Conservation (phyloP, 35 echinoderm and acorn worm species). For the Lytechinus pictus region DNA sequence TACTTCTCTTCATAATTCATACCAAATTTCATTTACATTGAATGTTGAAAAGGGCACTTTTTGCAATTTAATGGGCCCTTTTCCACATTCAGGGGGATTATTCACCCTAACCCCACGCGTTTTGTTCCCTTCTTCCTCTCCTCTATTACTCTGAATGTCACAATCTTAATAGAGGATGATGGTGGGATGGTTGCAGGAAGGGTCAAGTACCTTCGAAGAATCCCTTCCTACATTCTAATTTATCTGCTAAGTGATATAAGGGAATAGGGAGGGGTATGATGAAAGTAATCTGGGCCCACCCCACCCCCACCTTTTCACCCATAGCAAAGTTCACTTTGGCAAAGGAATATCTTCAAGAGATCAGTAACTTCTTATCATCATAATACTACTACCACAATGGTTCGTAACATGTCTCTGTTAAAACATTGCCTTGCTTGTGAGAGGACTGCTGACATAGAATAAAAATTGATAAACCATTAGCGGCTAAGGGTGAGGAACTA, state of each 20-base stretch:
- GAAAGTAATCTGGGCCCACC: background rate
- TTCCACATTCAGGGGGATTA: too few relatives aligned
- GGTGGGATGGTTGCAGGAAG: background rate
- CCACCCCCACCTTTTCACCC: background rate
- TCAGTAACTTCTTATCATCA: background rate
- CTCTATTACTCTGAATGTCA: background rate
- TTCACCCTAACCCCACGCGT: too few relatives aligned
- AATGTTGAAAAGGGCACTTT: too few relatives aligned
- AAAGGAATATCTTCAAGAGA: background rate
- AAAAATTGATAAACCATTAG: background rate
- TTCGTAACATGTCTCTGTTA: background rate
- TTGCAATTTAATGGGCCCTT: too few relatives aligned
- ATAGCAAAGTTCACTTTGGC: background rate
- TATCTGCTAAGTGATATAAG: background rate
- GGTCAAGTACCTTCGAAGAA: too few relatives aligned
- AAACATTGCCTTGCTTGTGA: background rate
- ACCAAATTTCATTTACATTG: too few relatives aligned
- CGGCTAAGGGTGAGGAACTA: background rate
- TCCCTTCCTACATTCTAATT: background rate
- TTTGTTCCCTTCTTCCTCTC: background rate
- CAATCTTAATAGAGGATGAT: background rate
- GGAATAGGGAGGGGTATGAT: background rate
- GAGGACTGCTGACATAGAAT: background rate
- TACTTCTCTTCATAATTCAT: too few relatives aligned
- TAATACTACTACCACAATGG: too few relatives aligned